phyloP scores from a whole-genome alignment of 2,797 vertebrate species.

The Sebastes minor region DNA sequence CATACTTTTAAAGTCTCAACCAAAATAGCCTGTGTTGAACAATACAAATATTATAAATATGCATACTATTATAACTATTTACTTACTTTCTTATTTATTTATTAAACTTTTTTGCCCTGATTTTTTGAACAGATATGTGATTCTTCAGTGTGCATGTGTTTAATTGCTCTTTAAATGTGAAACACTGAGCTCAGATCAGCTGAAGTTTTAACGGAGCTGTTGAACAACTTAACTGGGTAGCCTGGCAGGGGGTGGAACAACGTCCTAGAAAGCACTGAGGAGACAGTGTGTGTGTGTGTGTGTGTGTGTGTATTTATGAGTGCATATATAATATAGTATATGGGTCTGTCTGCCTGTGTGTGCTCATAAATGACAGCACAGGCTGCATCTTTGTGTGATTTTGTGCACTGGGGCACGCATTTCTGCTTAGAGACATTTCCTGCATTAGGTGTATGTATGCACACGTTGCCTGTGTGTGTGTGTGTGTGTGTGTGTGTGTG shows the following conservation, averaged over 20 bases:
- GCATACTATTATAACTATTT: no score
- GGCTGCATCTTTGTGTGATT: not conserved
- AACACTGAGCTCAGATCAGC: not conserved
- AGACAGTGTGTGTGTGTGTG: not conserved
- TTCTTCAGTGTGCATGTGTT: not conserved
- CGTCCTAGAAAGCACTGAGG: not conserved
- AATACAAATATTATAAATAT: no score
- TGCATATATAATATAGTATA: not conserved
- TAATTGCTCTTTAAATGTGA: not conserved
- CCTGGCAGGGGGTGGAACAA: not conserved
- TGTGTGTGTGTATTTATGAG: not conserved
- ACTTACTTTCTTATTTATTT: no score
- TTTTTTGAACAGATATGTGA: no score
- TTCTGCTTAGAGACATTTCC: not conserved
- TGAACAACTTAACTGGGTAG: not conserved
- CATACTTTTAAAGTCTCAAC: accelerated
- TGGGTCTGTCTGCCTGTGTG: not conserved
- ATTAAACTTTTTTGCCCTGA: no score
- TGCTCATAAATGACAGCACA: not conserved
- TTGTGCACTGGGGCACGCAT: not conserved
- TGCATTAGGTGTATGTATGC: not conserved
- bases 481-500: not conserved
- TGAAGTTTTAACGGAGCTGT: not conserved
- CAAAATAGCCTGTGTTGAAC: no score
- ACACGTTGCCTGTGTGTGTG: not conserved